Percentiles rank a stretch among this genome's conserved stretches.
These are phyloP conservation scores for Schizothorax lantsangensis DNA, from an alignment of 2,797 vertebrate genomes.

Conservation along the genomic window DNA sequence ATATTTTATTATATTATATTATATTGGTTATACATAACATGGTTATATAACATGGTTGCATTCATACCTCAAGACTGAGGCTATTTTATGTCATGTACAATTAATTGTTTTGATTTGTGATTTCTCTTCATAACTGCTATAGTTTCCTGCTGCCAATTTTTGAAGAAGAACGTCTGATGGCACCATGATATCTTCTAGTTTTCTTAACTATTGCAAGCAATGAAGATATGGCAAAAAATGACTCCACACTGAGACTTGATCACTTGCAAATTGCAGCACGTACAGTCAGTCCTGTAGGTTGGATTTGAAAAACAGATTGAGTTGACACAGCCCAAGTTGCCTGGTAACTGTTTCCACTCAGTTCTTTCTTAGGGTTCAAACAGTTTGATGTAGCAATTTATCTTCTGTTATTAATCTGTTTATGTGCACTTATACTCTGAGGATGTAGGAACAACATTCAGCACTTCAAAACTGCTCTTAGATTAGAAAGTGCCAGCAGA, in stretches of 20 bases:
- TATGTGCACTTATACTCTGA: background rate
- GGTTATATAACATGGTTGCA: background rate
- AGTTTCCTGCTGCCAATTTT: background rate
- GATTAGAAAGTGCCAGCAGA: background rate
- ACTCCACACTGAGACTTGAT: conserved; percentile 27
- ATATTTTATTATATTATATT: too few species aligned
- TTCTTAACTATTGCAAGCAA: background rate
- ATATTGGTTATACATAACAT: too few species aligned
- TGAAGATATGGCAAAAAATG: conserved; percentile 1
- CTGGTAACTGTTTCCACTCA: background rate
- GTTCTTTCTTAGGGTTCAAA: background rate
- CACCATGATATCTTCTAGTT: background rate
- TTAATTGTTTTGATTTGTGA: background rate
- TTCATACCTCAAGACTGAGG: background rate
- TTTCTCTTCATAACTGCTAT: background rate
- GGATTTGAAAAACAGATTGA: background rate
- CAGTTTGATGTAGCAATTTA: background rate
- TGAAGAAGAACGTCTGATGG: conserved; percentile 2
- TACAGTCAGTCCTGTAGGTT: background rate
- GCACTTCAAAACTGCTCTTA: background rate
- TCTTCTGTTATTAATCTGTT: conserved; percentile 7
- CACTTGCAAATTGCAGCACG: conserved; percentile 11
- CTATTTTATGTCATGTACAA: background rate
- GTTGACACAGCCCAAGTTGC: conserved; percentile 7
- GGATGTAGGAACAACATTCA: background rate